Evolutionary conservation across 2,113 vertebrate species (phyloP), one percentile per base, ranked within the genome.

Genomic region (Scortum barcoo): DNA sequence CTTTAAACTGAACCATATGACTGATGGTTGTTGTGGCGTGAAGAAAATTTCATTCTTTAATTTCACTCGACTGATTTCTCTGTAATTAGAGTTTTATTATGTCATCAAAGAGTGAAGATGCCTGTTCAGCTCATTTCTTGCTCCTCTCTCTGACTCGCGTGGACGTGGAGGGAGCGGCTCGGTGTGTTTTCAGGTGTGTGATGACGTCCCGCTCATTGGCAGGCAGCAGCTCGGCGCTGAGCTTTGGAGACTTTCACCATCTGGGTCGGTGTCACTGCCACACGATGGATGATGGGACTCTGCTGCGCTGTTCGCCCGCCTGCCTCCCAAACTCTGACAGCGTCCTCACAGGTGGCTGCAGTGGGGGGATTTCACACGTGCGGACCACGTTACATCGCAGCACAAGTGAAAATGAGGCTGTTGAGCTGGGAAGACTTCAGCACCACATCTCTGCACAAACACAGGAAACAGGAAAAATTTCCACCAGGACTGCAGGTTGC

Each of bases 201-300:
- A 56, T 68, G 79, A 81, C 50, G 80, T 78, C 76, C 72, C 80
- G 84, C 90, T 82, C 84, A 67, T 85, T 89, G 76, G 78, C 17
- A 5, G 51, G 75, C 69, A 46, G 63, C 30, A 30, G 62, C 74
- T 69, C 60, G 17, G 33, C 75, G 1, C 74, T n/a, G 86, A 78
- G 74, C 85, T 72, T 74, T 26, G 28, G 73, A 84, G 85, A 78
- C 84, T 62, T 24, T 9, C 33, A 28, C 88, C 89, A 90, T 91
- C 92, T 92, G 92, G 75, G 71, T 71, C 57, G 5, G 60, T 85
- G 84, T 84, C 82, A 66, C 71, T 42, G 61, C 26, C 42, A 14
- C 61, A 75, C 72, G 51, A 85, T 74, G 67, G 82, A 89, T 82
- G 76, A 67, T 50, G 82, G 69, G 48, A 46, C 70, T 56, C 66